These are phyloP conservation scores for Ctenoplectra terminalis DNA, from an alignment of 1,140 invertebrate species.

Conservation along the genomic window DNA sequence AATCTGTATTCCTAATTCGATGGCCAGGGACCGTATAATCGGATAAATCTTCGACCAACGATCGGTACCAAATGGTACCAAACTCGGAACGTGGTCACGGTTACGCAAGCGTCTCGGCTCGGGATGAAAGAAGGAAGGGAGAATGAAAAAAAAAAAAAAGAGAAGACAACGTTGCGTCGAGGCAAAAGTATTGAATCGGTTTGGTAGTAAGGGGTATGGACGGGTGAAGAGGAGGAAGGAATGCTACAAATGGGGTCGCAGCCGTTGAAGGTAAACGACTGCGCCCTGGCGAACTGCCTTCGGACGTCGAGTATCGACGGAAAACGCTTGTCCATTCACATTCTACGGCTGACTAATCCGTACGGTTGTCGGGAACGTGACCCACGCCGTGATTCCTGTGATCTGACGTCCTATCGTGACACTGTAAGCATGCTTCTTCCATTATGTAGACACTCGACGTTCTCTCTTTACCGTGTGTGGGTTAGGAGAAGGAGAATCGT, in stretches of 20 bases:
- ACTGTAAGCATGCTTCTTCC: too few species aligned
- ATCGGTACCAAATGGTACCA: neutral
- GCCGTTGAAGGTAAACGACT: constrained; percentile 80
- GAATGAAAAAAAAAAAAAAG: neutral
- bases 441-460: too few species aligned
- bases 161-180: neutral
- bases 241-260: constrained; percentile 81
- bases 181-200: constrained; percentile 42
- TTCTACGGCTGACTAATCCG: constrained; percentile 60
- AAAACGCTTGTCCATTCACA: constrained; percentile 62
- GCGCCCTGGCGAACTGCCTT: constrained; percentile 58
- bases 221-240: constrained; percentile 69
- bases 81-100: neutral
- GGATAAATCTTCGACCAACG: too few species aligned
- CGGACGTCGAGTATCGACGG: constrained; percentile 22
- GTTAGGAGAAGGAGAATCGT: too few species aligned
- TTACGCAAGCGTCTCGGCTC: constrained; percentile 17
- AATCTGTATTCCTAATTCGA: too few species aligned
- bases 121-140: neutral
- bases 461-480: too few species aligned
- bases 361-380: constrained; percentile 47
- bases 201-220: neutral
- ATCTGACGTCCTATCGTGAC: neutral
- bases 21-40: too few species aligned
- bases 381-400: constrained; percentile 1